A percentile compares a stretch with the other conserved stretches of the same genome.
phyloP scores from a whole-genome alignment of 2,888 invertebrate genomes.

The Pollenia angustigena region DNA sequence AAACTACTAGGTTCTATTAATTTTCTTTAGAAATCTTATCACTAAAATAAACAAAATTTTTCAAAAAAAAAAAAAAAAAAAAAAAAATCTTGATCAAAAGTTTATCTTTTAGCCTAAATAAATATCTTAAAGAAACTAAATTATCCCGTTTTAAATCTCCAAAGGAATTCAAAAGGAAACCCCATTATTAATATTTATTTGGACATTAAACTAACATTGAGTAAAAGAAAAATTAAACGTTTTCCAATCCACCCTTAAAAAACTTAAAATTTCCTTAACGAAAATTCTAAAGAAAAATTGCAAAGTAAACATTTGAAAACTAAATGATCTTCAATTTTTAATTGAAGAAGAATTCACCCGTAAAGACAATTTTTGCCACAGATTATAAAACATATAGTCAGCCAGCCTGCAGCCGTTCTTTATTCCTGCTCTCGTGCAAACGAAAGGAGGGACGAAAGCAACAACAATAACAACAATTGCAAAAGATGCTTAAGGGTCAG shows the following conservation, averaged over 20 bases:
- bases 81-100: conserved; percentile 25
- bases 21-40: neutral
- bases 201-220: conserved; percentile 48
- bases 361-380: conserved; percentile 75
- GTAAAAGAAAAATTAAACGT: conserved; percentile 33
- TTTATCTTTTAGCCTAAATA: conserved; percentile 57
- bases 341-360: conserved; percentile 72
- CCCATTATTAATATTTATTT: conserved; percentile 44
- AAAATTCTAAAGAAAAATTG: conserved; percentile 41
- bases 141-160: conserved; percentile 17
- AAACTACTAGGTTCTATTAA: no score
- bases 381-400: conserved; percentile 37
- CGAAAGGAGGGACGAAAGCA: conserved; percentile 9
- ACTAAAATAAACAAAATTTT: neutral
- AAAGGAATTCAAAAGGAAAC: conserved; percentile 34
- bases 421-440: neutral
- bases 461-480: neutral
- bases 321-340: conserved; percentile 66
- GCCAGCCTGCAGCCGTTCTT: conserved; percentile 52
- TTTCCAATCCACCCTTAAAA: conserved; percentile 55
- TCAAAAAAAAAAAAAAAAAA: neutral
- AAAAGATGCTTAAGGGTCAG: conserved; percentile 77
- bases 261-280: conserved; percentile 28
- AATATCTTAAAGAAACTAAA: conserved; percentile 55
- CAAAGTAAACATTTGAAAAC: conserved; percentile 63